These are phyloP conservation scores for Datnioides undecimradiatus DNA, from an alignment of 2,113 vertebrate genomes.

Conservation along the genomic window DNA sequence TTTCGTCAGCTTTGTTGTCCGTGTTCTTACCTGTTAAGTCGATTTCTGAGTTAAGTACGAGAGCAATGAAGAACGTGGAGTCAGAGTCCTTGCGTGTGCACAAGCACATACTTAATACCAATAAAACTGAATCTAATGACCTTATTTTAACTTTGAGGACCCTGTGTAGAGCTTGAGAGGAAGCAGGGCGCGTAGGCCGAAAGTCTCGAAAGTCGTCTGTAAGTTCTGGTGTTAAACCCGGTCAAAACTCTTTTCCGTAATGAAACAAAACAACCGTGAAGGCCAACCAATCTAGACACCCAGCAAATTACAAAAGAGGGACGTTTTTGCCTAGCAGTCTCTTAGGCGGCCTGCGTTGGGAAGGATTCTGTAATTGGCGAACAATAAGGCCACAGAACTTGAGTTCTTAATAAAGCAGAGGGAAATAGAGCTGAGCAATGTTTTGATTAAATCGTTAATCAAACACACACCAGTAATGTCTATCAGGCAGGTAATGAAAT, in stretches of 20 bases:
- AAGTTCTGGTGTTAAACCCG: slow-evolving; percentile 28
- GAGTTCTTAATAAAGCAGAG: background rate
- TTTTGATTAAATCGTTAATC: slow-evolving; percentile 9
- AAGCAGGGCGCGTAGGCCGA: background rate
- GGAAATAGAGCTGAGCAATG: background rate
- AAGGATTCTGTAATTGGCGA: slow-evolving; percentile 8
- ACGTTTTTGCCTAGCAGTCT: background rate
- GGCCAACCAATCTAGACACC: slow-evolving; percentile 11
- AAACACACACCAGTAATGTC: background rate
- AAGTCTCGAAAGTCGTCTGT: slow-evolving; percentile 19
- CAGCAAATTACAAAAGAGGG: slow-evolving; percentile 30
- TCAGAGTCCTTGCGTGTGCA: no score
- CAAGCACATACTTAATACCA: no score
- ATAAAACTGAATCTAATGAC: no score
- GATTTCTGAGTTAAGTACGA: no score
- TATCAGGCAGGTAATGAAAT: slow-evolving; percentile 3
- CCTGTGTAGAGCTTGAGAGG: background rate
- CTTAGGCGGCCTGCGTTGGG: background rate
- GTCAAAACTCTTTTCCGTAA: slow-evolving; percentile 16
- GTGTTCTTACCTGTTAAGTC: no score
- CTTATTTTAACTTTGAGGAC: slow-evolving; percentile 14
- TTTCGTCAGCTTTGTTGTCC: no score
- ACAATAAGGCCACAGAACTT: background rate
- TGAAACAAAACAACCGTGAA: slow-evolving; percentile 33
- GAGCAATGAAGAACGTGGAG: no score